Base-by-base conservation (phyloP, 1,140 invertebrate species). In the Uloborus diversus region DNA sequence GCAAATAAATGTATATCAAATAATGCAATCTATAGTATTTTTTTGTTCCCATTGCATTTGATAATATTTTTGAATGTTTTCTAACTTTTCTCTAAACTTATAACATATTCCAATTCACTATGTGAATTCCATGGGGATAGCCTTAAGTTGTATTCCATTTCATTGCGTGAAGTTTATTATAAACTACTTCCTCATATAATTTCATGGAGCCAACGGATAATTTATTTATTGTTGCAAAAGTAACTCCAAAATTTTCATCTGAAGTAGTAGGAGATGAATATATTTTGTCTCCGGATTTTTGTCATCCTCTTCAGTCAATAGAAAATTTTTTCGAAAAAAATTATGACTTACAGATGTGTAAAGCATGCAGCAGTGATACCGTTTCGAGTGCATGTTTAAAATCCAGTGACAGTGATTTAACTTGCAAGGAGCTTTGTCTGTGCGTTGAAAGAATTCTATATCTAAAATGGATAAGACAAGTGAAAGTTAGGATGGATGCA, bases 401-500 rank as follows among this genome's bases (percentile, higher is more conserved):
- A 11, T 25, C 53, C 20, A 20, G 11, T n/a, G 27, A 5, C n/a
- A 13, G 5, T 25, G 20, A 23, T 30, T 28, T 13, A 42, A 70
- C 3, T n/a, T 30, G 11, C 14, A 20, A 33, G 27, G 30, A 57
- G 47, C 9, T 57, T 57, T 70, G 68, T 57, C 23, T 20, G 13
- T 70, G 68, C 30, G 25, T 57, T 7, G 11, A 51, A 57, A 56
- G 25, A 57, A 17, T 53, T 4, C n/a, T 57, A 53, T 49, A 42
- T 37, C 25, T n/a, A 17, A 35, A 5, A 5, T 35, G 27, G 25
- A 7, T 23, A 14, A 37, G 28, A 32, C 59, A 62, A 30, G 17
- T 78, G 5, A 65, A 42, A 35, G 27, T 76, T 27, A 53, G 56
- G 42, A 53, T 78, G 20, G 73, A 78, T 65, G 47, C 33, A 20